Base-by-base conservation (phyloP, 2,888 invertebrate genomes). In the Ochropleura plecta region DNA sequence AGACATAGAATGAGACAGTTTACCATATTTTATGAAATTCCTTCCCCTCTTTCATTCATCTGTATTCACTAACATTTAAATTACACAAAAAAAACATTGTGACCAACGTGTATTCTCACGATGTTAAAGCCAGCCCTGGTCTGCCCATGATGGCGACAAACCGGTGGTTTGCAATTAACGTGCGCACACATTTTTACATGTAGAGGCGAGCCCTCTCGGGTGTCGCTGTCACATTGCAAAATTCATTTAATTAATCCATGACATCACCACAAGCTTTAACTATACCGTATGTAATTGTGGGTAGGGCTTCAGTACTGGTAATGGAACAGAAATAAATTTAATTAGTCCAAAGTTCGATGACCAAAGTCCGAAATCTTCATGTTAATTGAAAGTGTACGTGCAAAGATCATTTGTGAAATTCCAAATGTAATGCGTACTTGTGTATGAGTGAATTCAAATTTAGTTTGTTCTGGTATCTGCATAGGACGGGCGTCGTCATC, bases 171-270 rank as follows among this genome's bases (percentile, higher is more conserved):
- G 80, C 83, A 86, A 77, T 86, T 88, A 83, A 82, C 71, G 73
- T 74, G 75, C 65, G 76, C 73, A 73, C 76, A 81, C 83, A 82
- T 84, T 85, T 85, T 86, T 82, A 76, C 86, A 71, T 78, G 68
- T 73, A 51, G 49, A 79, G 73, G 30, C 73, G 55, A 83, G 71
- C 78, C 72, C 80, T 83, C 78, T 81, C 73, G 77, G 75, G 80
- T 86, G 86, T 87, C 84, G 88, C 86, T 88, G 83, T 78, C 86
- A 86, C 83, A 85, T 81, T 88, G 85, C 85, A 81, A 87, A 89
- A 89, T 88, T 84, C 85, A 82, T 89, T 89, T 89, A 88, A 90
- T 91, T 90, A 90, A 90, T 86, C 83, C 81, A 88, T 92, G 91
- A 92, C 89, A 91, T 92, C 92, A 92, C 84, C 85, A 75, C 76